Conservation (phyloP, 2,888 invertebrate genomes). For the Tinea semifulvella region DNA sequence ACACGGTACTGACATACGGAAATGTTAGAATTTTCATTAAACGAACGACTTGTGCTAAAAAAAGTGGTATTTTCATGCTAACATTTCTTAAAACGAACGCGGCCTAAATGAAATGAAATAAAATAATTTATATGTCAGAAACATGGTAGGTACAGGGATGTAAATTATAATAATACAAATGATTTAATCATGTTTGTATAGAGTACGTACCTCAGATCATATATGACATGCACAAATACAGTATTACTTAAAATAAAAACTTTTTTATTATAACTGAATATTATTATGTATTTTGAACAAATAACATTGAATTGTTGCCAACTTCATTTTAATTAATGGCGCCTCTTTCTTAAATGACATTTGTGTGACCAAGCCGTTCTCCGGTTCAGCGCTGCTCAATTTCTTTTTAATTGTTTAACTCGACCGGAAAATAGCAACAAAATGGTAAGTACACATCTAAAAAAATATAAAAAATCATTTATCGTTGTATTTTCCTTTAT, state of each 20-base stretch:
- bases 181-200: too few relatives aligned
- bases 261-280: not conserved
- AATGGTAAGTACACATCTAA: constrained; percentile 61
- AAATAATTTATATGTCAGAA: too few relatives aligned
- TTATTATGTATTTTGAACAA: not conserved
- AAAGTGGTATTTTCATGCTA: too few relatives aligned
- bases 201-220: too few relatives aligned
- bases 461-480: not conserved
- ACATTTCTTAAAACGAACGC: too few relatives aligned
- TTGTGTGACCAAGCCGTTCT: constrained; percentile 41
- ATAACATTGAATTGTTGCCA: not conserved
- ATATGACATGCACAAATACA: too few relatives aligned
- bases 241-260: not conserved
- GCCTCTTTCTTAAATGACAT: constrained; percentile 30
- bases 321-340: not conserved
- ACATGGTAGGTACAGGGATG: too few relatives aligned
- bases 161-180: too few relatives aligned
- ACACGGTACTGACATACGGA: too few relatives aligned
- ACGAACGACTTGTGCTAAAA: too few relatives aligned
- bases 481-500: not conserved
- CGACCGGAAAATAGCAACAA: constrained; percentile 75
- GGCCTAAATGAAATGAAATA: too few relatives aligned
- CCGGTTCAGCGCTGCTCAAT: constrained; percentile 95
- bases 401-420: constrained; percentile 77
- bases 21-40: too few relatives aligned